A percentile compares a stretch with the other conserved stretches of the same genome.
Conservation (phyloP, 35 echinoderm and acorn worm genomes). For the Holothuria glaberrima region DNA sequence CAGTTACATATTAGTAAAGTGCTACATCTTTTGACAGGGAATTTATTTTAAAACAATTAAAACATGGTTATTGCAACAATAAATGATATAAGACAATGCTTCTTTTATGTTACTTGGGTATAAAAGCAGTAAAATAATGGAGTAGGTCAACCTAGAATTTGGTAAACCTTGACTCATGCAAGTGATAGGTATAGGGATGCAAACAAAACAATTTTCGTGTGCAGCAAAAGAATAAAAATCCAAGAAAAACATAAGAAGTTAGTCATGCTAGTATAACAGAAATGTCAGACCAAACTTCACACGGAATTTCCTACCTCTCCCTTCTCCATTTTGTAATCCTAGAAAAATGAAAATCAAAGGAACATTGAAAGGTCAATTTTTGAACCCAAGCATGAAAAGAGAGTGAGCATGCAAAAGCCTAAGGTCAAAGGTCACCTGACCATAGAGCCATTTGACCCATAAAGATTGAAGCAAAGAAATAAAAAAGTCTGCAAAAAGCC, state of each 20-base stretch:
- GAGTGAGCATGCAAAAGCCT: neutral
- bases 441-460: neutral
- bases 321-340: slow-evolving; percentile 99
- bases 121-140: too few species aligned
- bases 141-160: too few species aligned
- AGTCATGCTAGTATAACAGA: too few species aligned
- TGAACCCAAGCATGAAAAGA: slow-evolving; percentile 11
- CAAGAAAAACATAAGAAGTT: neutral
- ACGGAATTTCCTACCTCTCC: slow-evolving; percentile 71
- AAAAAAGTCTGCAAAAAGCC: neutral
- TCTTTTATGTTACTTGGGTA: too few species aligned
- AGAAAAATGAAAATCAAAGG: slow-evolving; percentile 35
- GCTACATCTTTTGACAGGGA: too few species aligned
- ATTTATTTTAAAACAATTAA: too few species aligned
- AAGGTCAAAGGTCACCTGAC: slow-evolving; percentile 7
- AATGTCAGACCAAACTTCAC: too few species aligned
- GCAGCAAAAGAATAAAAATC: neutral
- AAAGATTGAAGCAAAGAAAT: neutral
- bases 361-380: slow-evolving; percentile 2
- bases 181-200: too few species aligned
- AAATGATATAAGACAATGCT: too few species aligned
- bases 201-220: neutral
- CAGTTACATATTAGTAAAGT: too few species aligned
- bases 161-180: too few species aligned
- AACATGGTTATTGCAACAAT: too few species aligned